Conservation (phyloP, 2,113 vertebrate genomes). For the Chloroceryle aenea region DNA sequence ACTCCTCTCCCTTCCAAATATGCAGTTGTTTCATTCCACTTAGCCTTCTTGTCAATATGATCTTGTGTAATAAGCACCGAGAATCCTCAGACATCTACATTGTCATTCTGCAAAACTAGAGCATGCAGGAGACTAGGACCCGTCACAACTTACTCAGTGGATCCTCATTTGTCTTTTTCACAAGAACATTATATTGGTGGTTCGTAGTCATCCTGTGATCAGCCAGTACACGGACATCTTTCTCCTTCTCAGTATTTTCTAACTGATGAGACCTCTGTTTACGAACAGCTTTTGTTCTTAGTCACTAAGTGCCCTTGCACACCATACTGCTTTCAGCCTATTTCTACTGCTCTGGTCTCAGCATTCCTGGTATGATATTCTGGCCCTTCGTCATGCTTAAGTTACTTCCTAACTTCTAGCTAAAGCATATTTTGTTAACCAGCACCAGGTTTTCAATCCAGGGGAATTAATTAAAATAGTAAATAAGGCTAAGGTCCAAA, state of each 20-base stretch:
- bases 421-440: not conserved
- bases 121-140: not conserved
- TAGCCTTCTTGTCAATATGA: not conserved
- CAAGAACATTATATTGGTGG: not conserved
- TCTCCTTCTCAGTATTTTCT: slow-evolving; percentile 57
- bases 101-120: not conserved
- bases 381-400: not conserved
- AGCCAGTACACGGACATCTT: not conserved
- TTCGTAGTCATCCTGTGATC: slow-evolving; percentile 29
- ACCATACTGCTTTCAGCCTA: not conserved
- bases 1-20: not conserved
- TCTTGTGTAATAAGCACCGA: not conserved
- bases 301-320: not conserved
- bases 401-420: not conserved
- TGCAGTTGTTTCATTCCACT: not conserved
- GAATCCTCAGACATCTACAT: too few relatives aligned
- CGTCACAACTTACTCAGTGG: not conserved
- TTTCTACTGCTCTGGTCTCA: not conserved
- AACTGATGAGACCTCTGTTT: slow-evolving; percentile 9
- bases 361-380: not conserved
- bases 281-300: slow-evolving; percentile 27
- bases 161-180: slow-evolving; percentile 3
- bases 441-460: not conserved
- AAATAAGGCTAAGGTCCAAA: not conserved
- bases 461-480: not conserved